Evolutionary conservation across 2,113 vertebrate species (phyloP).

Genomic region (Phalacrocorax pelagicus): DNA sequence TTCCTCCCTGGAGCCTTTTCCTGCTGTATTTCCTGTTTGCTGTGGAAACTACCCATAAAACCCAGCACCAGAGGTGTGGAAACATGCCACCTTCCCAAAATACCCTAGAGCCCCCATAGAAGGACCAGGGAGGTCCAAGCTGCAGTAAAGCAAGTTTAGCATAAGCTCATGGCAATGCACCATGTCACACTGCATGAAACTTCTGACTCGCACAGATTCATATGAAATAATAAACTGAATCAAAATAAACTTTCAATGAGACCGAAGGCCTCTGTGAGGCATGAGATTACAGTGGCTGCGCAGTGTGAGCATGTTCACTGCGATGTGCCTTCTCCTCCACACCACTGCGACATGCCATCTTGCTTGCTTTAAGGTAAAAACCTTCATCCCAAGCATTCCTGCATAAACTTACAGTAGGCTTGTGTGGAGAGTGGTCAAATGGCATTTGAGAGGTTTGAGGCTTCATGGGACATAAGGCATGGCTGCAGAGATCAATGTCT

Average conservation of each 20-base stretch:
- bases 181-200: accelerated
- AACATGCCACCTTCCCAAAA: not conserved
- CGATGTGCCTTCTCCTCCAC: not conserved
- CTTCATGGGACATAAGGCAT: accelerated
- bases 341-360: accelerated
- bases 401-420: accelerated
- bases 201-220: no score
- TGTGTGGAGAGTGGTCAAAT: not conserved
- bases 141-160: not conserved
- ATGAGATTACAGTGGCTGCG: not conserved
- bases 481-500: not conserved
- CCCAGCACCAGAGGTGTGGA: not conserved
- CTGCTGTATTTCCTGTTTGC: not conserved
- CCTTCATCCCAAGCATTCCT: not conserved
- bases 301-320: accelerated
- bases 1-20: not conserved
- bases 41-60: not conserved
- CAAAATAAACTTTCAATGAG: not conserved
- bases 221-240: accelerated
- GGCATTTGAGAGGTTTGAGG: not conserved
- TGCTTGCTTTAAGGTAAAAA: not conserved
- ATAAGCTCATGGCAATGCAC: accelerated
- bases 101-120: not conserved
- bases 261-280: not conserved
- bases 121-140: not conserved